Conservation (phyloP, 2,113 vertebrate species). For the Struthidea cinerea region DNA sequence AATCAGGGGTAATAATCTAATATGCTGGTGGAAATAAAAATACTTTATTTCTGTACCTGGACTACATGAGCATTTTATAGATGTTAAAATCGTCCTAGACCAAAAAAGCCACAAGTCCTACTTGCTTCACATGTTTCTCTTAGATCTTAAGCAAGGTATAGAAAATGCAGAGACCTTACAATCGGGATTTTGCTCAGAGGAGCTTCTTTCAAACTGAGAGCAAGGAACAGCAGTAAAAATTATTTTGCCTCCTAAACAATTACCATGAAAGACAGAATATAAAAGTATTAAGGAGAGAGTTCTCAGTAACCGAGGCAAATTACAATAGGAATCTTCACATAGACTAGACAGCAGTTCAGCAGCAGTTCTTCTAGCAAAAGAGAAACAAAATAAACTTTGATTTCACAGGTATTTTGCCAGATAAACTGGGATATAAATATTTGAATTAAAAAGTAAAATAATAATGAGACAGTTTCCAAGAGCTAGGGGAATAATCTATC, state of each 20-base stretch:
- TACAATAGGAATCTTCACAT: background rate
- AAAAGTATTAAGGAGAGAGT: background rate
- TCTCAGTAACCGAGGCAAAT: background rate
- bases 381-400: background rate
- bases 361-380: background rate
- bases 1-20: background rate
- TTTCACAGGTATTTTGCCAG: background rate
- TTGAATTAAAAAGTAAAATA: background rate
- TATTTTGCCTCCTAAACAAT: background rate
- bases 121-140: background rate
- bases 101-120: background rate
- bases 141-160: background rate
- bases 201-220: background rate
- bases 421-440: background rate
- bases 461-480: background rate
- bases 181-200: background rate
- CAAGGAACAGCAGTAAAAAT: background rate
- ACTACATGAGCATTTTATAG: background rate
- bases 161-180: background rate
- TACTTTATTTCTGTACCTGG: background rate
- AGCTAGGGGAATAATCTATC: background rate
- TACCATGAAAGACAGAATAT: background rate
- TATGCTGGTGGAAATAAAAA: background rate
- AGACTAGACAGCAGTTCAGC: background rate
- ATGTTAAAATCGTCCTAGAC: background rate